Conservation (phyloP, 1,140 invertebrate genomes). For the Bicyclus anynana region DNA sequence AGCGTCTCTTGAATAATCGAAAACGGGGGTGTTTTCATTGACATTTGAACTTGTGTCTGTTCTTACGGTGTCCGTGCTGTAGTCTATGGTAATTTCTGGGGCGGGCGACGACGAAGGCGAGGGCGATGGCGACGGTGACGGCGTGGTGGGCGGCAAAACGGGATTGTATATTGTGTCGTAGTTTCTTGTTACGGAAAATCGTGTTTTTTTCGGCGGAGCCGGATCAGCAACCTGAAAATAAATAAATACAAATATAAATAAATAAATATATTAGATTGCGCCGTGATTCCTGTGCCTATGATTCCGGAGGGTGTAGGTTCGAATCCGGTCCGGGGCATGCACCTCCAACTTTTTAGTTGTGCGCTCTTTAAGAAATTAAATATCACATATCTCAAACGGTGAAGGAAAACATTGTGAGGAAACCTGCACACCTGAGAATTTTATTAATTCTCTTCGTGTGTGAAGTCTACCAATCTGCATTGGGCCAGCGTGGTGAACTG, state of each 20-base stretch:
- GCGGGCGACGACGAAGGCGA: conserved; percentile 15
- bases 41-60: conserved; percentile 6
- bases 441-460: too few species aligned
- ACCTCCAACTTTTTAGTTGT: too few species aligned
- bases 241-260: not conserved
- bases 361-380: too few species aligned
- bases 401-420: too few species aligned
- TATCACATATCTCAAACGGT: too few species aligned
- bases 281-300: too few species aligned
- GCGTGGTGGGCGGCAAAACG: conserved; percentile 28
- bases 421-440: too few species aligned
- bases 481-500: too few species aligned
- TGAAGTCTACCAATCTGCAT: too few species aligned
- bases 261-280: not conserved
- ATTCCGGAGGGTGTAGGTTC: too few species aligned
- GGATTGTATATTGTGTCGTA: conserved; percentile 56
- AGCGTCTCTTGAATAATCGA: conserved; percentile 7
- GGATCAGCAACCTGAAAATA: conserved; percentile 52
- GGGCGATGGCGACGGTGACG: conserved; percentile 23
- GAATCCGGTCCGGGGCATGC: too few species aligned
- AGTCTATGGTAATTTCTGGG: conserved; percentile 13
- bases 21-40: not conserved
- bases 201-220: conserved; percentile 35
- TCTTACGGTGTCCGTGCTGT: conserved; percentile 2
- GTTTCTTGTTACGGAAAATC: conserved; percentile 70